phyloP scores from a whole-genome alignment of 1,140 invertebrate genomes.

The Megathymus violae region DNA sequence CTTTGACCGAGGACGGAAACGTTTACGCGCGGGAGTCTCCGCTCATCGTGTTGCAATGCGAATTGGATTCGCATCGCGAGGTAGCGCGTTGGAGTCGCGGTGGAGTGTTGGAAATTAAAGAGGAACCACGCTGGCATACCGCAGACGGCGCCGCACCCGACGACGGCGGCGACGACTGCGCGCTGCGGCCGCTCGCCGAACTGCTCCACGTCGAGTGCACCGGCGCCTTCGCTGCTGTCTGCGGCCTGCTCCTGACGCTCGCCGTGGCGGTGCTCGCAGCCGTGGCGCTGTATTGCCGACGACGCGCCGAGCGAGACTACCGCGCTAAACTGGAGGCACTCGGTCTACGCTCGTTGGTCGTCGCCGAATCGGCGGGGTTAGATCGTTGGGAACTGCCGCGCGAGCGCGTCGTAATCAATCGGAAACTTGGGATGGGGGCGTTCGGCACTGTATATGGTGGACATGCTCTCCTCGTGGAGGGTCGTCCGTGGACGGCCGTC shows the following conservation, averaged over 20 bases:
- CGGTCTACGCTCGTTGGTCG: conserved; percentile 87
- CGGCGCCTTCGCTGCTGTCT: conserved; percentile 88
- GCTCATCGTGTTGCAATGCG: conserved; percentile 54
- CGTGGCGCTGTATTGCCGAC: conserved; percentile 88
- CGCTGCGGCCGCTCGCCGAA: conserved; percentile 86
- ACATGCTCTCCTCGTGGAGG: conserved; percentile 86
- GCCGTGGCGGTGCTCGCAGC: conserved; percentile 85
- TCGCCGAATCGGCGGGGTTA: conserved; percentile 84
- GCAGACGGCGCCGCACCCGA: conserved; percentile 84
- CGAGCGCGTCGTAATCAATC: too few relatives aligned
- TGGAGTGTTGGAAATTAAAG: conserved; percentile 28
- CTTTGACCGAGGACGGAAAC: conserved; percentile 24
- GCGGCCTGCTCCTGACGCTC: conserved; percentile 87
- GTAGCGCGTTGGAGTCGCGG: conserved; percentile 48
- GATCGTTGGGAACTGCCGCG: conserved; percentile 95
- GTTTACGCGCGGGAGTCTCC: conserved; percentile 41
- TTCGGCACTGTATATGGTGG: conserved; percentile 80
- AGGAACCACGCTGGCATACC: conserved; percentile 85
- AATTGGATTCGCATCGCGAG: conserved; percentile 33
- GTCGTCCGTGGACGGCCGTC: conserved; percentile 92
- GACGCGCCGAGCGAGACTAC: conserved; percentile 90
- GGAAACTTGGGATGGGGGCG: too few relatives aligned
- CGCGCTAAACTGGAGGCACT: conserved; percentile 88
- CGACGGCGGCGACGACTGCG: conserved; percentile 89
- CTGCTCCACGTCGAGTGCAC: conserved; percentile 88